Evolutionary conservation across 2,888 invertebrate genomes (phyloP), one percentile per base, ranked within the genome.

Genomic region (Dorcus hopei): DNA sequence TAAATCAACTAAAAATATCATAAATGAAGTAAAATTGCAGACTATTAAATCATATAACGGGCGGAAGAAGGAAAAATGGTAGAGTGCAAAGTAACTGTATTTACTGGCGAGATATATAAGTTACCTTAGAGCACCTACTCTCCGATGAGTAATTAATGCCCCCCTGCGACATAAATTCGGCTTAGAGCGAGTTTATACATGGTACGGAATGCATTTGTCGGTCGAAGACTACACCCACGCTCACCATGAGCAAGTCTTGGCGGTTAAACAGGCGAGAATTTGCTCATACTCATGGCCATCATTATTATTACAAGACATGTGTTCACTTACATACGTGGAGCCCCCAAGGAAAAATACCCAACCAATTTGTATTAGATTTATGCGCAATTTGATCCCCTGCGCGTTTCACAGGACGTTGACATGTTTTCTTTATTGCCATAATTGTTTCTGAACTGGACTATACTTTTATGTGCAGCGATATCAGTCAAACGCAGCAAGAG

Each of bases 331-430:
- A 16, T 42, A 42, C 26, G 26, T 33, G 26, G 26, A 42, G 42
- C 5, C 42, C 42, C 42, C 9, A 16, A 16, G 42, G 42, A 42
- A 16, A 42, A 42, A 42, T 42, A 42, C 42, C 7, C 42, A 7
- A 42, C 42, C 42, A 42, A 42, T 42, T 42, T 42, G 42, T 42
- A 42, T 42, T 42, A 42, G 42, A 42, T 42, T 42, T 42, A 42
- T 42, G 42, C 14, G 42, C 14, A 42, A 42, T 42, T 42, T 42
- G 42, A 42, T 42, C 11, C 42, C 14, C 14, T 14, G 14, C 42
- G 42, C 14, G 42, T 42, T 42, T 42, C 11, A 42, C 1, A 42
- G 42, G 42, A 11, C 42, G 14, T 42, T 42, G 42, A 42, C 42
- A 42, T 16, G 42, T 42, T 42, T 42, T 11, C 42, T 42, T 33